phyloP scores from a whole-genome alignment of 2,888 invertebrate species.

The Archips xylosteana region DNA sequence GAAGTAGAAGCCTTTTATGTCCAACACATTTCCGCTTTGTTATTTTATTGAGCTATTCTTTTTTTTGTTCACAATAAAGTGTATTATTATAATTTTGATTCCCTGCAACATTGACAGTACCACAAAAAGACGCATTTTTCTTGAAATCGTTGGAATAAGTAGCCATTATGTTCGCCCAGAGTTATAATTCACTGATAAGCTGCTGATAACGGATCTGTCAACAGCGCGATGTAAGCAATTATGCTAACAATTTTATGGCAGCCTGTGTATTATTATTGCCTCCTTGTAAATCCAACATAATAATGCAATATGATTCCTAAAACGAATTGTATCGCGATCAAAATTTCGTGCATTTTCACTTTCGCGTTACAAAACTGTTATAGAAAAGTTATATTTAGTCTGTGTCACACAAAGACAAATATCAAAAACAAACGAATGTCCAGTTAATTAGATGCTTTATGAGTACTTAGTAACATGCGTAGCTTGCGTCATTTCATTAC shows the following conservation, averaged over 20 bases:
- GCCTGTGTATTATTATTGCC: slow-evolving; percentile 35
- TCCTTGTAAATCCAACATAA: slow-evolving; percentile 10
- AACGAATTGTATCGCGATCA: slow-evolving; percentile 1
- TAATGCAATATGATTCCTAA: neutral
- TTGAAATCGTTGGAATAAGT: slow-evolving; percentile 39
- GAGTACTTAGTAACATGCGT: neutral
- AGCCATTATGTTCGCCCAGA: slow-evolving; percentile 37
- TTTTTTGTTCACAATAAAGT: slow-evolving; percentile 25
- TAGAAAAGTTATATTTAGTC: no score
- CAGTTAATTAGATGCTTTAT: neutral
- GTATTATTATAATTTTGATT: slow-evolving; percentile 8
- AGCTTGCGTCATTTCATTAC: neutral
- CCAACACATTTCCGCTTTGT: slow-evolving; percentile 40
- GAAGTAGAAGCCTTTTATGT: slow-evolving; percentile 37
- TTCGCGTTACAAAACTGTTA: neutral
- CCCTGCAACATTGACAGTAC: neutral
- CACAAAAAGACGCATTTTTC: slow-evolving; percentile 42
- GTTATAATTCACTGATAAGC: slow-evolving; percentile 50
- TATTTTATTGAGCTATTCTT: slow-evolving; percentile 22
- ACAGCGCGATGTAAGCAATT: slow-evolving; percentile 44
- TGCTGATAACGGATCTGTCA: slow-evolving; percentile 46
- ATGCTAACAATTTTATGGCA: slow-evolving; percentile 42
- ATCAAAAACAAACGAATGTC: no score
- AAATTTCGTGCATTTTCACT: neutral
- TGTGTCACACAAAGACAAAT: no score